Percentiles rank a stretch among this genome's conserved stretches.
Evolutionary conservation across 1,140 invertebrate species (phyloP).

Genomic region (Rhynchophorus ferrugineus): DNA sequence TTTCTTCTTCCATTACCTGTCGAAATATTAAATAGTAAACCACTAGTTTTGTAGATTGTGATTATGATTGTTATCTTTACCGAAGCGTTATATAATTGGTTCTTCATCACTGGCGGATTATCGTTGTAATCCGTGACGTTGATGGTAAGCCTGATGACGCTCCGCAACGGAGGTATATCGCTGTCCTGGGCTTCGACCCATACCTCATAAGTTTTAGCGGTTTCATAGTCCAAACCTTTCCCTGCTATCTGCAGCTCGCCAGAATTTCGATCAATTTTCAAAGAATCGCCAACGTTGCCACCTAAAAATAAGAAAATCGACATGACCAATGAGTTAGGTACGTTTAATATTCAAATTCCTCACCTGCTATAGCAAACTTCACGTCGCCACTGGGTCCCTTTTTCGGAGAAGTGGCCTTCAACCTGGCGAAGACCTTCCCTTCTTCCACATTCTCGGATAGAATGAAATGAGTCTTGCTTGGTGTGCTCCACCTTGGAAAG

Average conservation of each 20-base stretch:
- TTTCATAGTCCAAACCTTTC: constrained; percentile 82
- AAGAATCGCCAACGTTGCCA: constrained; percentile 80
- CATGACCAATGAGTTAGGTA: no score
- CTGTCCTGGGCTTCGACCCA: constrained; percentile 89
- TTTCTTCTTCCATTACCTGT: constrained; percentile 73
- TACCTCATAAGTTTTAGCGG: constrained; percentile 72
- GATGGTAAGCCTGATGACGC: constrained; percentile 67
- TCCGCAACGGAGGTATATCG: constrained; percentile 69
- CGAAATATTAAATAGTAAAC: no score
- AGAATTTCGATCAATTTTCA: constrained; percentile 68
- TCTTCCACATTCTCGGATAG: constrained; percentile 71
- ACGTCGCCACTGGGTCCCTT: constrained; percentile 58
- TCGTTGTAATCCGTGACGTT: constrained; percentile 90
- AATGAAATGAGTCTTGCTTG: constrained; percentile 61
- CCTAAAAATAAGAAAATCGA: constrained; percentile 37
- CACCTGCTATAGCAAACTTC: constrained; percentile 72
- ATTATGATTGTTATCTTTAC: no score
- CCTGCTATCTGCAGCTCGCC: constrained; percentile 72
- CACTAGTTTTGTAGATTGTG: no score
- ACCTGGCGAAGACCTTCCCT: constrained; percentile 61
- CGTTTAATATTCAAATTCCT: background rate
- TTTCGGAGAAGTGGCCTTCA: constrained; percentile 67
- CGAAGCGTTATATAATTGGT: constrained; percentile 71
- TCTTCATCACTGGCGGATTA: constrained; percentile 77
- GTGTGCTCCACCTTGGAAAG: constrained; percentile 67